A percentile compares a stretch with the other conserved stretches of the same genome.
These are phyloP conservation scores for Elymnias hypermnestra DNA, from an alignment of 1,140 invertebrate genomes.

Conservation along the genomic window DNA sequence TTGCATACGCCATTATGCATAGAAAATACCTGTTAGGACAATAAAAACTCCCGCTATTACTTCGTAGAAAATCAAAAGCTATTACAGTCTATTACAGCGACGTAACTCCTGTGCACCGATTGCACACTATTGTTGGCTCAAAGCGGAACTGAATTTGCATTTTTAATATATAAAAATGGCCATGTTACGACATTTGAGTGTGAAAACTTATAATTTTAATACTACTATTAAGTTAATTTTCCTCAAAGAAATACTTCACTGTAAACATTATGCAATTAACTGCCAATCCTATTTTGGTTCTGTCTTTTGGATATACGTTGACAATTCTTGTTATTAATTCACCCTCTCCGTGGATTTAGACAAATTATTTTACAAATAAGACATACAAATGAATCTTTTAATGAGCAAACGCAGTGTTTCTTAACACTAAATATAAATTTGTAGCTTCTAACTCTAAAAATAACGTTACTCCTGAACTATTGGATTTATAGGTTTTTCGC, in stretches of 20 bases:
- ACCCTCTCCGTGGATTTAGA: no score
- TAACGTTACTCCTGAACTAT: no score
- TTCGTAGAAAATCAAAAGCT: conserved; percentile 55
- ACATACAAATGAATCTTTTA: no score
- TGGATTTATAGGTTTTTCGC: no score
- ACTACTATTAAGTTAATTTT: conserved; percentile 10
- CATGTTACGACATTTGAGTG: conserved; percentile 28
- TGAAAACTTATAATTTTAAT: neutral
- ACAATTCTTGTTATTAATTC: no score
- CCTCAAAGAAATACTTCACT: neutral
- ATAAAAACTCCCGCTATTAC: conserved; percentile 48
- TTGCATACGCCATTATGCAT: conserved; percentile 51
- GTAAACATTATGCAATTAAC: neutral
- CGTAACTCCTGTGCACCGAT: conserved; percentile 23
- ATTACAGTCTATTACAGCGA: conserved; percentile 42
- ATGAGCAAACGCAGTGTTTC: no score
- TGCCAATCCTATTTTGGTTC: no score
- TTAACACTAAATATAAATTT: no score
- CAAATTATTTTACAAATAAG: no score
- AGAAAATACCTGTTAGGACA: conserved; percentile 56
- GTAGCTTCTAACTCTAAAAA: no score
- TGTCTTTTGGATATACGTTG: no score
- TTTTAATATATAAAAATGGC: conserved; percentile 36
- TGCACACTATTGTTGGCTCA: conserved; percentile 7
- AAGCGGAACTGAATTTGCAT: conserved; percentile 28